phyloP scores from a whole-genome alignment of 2,888 invertebrate genomes.

The Zootermopsis nevadensis region DNA sequence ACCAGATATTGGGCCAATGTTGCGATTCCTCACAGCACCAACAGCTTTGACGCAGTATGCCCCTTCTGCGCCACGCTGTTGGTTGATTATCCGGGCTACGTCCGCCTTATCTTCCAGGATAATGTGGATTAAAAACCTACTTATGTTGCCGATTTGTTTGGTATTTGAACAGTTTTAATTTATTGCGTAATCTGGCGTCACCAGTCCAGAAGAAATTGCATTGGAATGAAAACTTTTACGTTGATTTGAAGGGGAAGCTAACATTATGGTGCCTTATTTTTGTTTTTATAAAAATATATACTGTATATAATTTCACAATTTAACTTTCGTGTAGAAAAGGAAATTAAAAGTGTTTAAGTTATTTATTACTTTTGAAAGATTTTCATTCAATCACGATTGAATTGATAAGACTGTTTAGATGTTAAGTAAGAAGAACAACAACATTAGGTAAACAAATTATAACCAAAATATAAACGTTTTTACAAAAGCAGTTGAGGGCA shows the following conservation, averaged over 20 bases:
- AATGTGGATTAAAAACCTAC: conserved; percentile 79
- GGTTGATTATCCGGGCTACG: conserved; percentile 90
- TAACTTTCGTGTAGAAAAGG: background rate
- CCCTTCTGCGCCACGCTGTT: conserved; percentile 98
- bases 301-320: background rate
- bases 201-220: conserved; percentile 98
- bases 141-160: background rate
- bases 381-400: background rate
- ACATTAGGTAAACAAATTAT: background rate
- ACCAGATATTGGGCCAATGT: conserved; percentile 96
- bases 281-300: background rate
- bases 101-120: conserved; percentile 98
- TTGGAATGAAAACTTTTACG: conserved; percentile 61
- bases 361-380: background rate
- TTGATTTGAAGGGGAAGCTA: background rate
- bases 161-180: background rate
- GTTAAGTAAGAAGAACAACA: background rate
- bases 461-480: background rate
- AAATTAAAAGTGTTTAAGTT: background rate
- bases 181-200: conserved; percentile 62
- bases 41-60: conserved; percentile 98
- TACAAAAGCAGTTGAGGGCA: background rate
- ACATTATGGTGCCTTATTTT: background rate
- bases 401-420: conserved; percentile 6
- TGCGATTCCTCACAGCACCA: conserved; percentile 98